Evolutionary conservation across 2,113 vertebrate genomes (phyloP).

Genomic region (Phalacrocorax aristotelis): DNA sequence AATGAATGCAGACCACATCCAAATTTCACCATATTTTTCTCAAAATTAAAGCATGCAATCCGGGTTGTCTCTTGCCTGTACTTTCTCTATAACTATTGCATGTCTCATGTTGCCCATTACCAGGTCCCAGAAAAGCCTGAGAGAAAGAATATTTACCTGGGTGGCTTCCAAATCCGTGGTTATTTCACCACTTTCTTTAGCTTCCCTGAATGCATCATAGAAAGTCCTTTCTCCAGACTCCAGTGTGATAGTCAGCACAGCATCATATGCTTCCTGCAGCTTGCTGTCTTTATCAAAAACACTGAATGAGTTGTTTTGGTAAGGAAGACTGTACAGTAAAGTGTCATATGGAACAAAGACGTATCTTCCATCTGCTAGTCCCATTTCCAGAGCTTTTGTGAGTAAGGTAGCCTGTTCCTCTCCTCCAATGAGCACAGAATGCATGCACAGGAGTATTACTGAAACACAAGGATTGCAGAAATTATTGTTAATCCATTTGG

Average conservation of each 20-base stretch:
- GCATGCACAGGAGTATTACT: conserved; percentile 95
- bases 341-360: conserved; percentile 88
- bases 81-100: neutral
- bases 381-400: conserved; percentile 84
- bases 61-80: neutral
- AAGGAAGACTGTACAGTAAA: conserved; percentile 89
- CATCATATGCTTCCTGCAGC: conserved; percentile 85
- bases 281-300: conserved; percentile 77
- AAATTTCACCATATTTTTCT: neutral
- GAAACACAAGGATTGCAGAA: conserved; percentile 28
- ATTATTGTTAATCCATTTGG: neutral
- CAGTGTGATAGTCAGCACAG: conserved; percentile 89
- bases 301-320: conserved; percentile 78
- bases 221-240: conserved; percentile 85
- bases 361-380: conserved; percentile 85
- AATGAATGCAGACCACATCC: neutral
- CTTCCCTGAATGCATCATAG: conserved; percentile 78
- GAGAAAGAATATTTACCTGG: conserved; percentile 55
- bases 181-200: conserved; percentile 77
- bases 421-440: conserved; percentile 85
- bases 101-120: neutral
- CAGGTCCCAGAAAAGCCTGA: neutral
- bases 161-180: conserved; percentile 42
- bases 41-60: neutral
- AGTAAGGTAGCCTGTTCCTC: conserved; percentile 82